Percentiles rank a stretch among this genome's conserved stretches.
Conservation (phyloP, 2,888 invertebrate species). For the Colletes collaris region DNA sequence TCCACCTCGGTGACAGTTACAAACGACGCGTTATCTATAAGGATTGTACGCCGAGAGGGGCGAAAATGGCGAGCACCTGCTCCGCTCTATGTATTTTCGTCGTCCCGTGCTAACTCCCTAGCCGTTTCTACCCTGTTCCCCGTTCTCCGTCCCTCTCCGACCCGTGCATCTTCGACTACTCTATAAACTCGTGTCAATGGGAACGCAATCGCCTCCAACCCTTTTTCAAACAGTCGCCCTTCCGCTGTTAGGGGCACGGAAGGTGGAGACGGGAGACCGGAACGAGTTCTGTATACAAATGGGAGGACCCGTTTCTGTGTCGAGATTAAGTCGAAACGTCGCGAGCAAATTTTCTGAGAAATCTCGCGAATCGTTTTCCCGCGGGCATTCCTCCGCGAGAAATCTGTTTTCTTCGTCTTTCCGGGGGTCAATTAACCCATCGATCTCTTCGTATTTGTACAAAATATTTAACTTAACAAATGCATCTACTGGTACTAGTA, state of each 20-base stretch:
- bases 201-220: slow-evolving; percentile 71
- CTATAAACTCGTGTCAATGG: slow-evolving; percentile 74
- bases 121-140: slow-evolving; percentile 20
- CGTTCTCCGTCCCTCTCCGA: slow-evolving; percentile 12
- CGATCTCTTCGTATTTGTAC: too few species aligned
- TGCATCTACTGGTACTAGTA: too few species aligned
- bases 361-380: slow-evolving; percentile 19
- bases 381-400: not conserved
- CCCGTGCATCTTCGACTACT: slow-evolving; percentile 61
- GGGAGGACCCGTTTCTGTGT: slow-evolving; percentile 41
- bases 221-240: slow-evolving; percentile 53
- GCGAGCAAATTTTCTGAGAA: slow-evolving; percentile 53
- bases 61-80: slow-evolving; percentile 80
- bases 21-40: slow-evolving; percentile 81
- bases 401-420: too few species aligned
- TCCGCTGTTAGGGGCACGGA: slow-evolving; percentile 10
- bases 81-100: slow-evolving; percentile 68
- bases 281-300: slow-evolving; percentile 65
- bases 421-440: too few species aligned
- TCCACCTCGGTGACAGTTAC: slow-evolving; percentile 78
- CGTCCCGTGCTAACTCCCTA: slow-evolving; percentile 14
- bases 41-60: slow-evolving; percentile 76
- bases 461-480: too few species aligned
- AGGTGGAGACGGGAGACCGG: slow-evolving; percentile 10
- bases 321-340: slow-evolving; percentile 65